Base-by-base conservation (phyloP, 1,140 invertebrate species). In the Anadara kagoshimensis region DNA sequence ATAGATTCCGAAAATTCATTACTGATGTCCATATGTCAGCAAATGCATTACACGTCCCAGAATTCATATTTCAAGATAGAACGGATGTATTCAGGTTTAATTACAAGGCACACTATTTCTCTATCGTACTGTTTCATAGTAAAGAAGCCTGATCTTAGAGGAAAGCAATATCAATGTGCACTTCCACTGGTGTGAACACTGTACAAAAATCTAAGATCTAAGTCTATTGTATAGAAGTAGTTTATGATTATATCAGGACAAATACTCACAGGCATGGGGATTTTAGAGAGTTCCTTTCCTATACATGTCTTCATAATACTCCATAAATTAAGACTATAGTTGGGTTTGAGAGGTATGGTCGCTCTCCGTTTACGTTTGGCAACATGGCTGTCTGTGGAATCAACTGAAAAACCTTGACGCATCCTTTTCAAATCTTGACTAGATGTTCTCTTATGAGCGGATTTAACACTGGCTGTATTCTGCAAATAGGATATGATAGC, bases 251-350 rank as follows among this genome's bases (percentile, higher is more conserved):
- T 20, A 51, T 57, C 26, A 45, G 7, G 10, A 5, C 36, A 22
- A 24, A 26, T 47, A 89, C 89, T 90, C 87, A 94, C 94, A 53
- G 98, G 98, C 94, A 99, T 99, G 1, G 98, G 98, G 82, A 99
- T 99, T 92, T 99, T 99, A 12, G 97, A 97, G 22, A 99, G 91
- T 88, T 99, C 98, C 91, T 99, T 99, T 58, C 98, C 95, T 85
- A 99, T 99, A 86, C 97, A 99, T 88, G 99, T 99, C 89, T 99
- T 99, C 96, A 99, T 99, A 64, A 99, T 98, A 78, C 96, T 97
- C 98, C 98, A 91, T 47, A 99, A 90, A 88, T 96, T 99, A 8
- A 99, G 91, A 61, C 96, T 96, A 90, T 97, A 96, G 91, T 98
- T 96, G 64, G 97, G 97, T 89, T 97, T 97, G 56, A 97, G 95